phyloP scores from a whole-genome alignment of 2,888 invertebrate species.

The Caenorhabditis sp. region DNA sequence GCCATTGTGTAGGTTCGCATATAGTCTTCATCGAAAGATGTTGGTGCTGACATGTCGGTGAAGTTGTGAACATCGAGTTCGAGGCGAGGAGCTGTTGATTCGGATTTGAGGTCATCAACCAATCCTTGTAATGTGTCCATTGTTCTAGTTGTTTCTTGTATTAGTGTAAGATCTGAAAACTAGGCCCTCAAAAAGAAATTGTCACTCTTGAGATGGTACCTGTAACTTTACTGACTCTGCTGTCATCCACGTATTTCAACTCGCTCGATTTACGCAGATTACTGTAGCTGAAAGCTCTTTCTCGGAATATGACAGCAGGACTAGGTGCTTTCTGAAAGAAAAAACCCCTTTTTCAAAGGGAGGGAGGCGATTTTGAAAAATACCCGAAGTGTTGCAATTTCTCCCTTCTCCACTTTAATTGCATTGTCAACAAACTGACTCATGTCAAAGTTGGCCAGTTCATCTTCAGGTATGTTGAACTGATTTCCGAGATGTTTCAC shows the following conservation, averaged over 20 bases:
- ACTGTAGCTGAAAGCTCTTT: slow-evolving; percentile 48
- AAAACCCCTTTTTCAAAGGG: too few relatives aligned
- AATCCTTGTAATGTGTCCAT: slow-evolving; percentile 28
- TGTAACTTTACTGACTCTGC: slow-evolving; percentile 33
- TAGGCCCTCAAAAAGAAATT: too few relatives aligned
- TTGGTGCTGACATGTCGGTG: slow-evolving; percentile 40
- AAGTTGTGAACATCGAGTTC: slow-evolving; percentile 38
- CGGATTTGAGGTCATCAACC: neutral
- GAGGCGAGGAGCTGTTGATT: slow-evolving; percentile 23
- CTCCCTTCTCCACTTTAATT: slow-evolving; percentile 52
- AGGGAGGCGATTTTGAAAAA: too few relatives aligned
- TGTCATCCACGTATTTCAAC: slow-evolving; percentile 46
- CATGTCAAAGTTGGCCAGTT: slow-evolving; percentile 60
- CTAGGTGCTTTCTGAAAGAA: slow-evolving; percentile 14
- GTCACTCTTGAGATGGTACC: too few relatives aligned
- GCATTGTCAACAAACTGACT: slow-evolving; percentile 67
- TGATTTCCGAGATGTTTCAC: slow-evolving; percentile 68
- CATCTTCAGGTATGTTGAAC: slow-evolving; percentile 62
- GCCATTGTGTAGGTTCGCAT: slow-evolving; percentile 32
- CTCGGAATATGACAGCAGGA: slow-evolving; percentile 37
- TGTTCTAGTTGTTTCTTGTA: slow-evolving; percentile 33
- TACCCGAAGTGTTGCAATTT: slow-evolving; percentile 34
- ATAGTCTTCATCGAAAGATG: slow-evolving; percentile 49
- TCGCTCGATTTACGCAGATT: slow-evolving; percentile 48
- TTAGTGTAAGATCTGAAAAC: slow-evolving; percentile 18